Conservation (phyloP, 30 jellyfish, hydroid and myxozoan species). For the Aurelia sp. region DNA sequence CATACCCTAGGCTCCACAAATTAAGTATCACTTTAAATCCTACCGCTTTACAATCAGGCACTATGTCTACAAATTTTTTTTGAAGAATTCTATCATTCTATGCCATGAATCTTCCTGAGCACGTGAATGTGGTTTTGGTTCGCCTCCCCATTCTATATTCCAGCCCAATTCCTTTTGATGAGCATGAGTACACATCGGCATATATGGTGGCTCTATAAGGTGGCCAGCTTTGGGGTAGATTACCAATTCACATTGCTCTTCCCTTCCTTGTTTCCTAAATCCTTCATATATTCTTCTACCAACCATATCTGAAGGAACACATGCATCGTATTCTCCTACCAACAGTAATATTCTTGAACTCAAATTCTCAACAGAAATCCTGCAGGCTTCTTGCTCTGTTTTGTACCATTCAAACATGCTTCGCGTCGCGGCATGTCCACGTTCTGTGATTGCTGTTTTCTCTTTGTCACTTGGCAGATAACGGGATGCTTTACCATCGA, state of each 20-base stretch:
- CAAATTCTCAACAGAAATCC: slow-evolving; percentile 17
- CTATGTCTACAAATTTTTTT: background rate
- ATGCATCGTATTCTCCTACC: slow-evolving; percentile 26
- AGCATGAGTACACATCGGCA: slow-evolving; percentile 36
- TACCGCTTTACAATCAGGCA: no score
- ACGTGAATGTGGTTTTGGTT: slow-evolving; percentile 24
- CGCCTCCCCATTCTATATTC: slow-evolving; percentile 44
- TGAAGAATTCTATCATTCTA: slow-evolving; percentile 16
- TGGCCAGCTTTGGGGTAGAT: slow-evolving; percentile 76
- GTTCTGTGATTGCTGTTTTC: background rate
- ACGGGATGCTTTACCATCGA: background rate
- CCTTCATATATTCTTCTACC: background rate
- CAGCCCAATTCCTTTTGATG: slow-evolving; percentile 12
- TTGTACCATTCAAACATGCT: background rate
- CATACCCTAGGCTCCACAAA: no score
- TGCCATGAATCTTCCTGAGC: slow-evolving; percentile 70
- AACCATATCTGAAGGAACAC: background rate
- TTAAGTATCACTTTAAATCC: no score
- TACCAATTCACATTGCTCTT: background rate
- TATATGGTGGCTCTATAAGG: slow-evolving; percentile 70
- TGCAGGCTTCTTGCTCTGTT: no score
- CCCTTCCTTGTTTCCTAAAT: background rate
- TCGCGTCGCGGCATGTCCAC: background rate
- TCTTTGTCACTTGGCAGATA: background rate
- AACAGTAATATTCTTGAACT: slow-evolving; percentile 4